These are phyloP conservation scores for Psilopsiagon aurifrons DNA, from an alignment of 2,113 vertebrate species.

Conservation along the genomic window DNA sequence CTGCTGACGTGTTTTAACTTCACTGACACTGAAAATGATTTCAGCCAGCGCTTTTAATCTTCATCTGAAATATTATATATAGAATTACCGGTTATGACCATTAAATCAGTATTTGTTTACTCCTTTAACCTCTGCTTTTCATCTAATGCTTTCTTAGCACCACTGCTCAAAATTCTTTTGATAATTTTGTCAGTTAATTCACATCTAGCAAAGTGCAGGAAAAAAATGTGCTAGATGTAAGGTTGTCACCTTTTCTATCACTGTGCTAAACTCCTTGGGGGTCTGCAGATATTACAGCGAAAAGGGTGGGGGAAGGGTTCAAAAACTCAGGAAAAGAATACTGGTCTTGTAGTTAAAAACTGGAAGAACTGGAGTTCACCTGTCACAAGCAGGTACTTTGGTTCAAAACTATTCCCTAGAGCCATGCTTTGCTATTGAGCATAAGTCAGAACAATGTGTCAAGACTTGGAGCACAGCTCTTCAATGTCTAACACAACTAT, in stretches of 20 bases:
- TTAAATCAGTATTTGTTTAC: slow-evolving; percentile 29
- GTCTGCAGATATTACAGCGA: slow-evolving; percentile 21
- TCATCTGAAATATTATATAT: slow-evolving; percentile 27
- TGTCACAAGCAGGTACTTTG: slow-evolving; percentile 73
- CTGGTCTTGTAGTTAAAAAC: slow-evolving; percentile 68
- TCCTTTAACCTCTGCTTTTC: not conserved
- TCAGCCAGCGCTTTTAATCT: slow-evolving; percentile 38
- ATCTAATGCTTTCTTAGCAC: not conserved
- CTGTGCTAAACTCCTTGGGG: not conserved
- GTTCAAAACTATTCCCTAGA: slow-evolving; percentile 65
- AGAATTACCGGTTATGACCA: not conserved
- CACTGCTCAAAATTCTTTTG: not conserved
- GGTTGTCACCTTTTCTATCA: slow-evolving; percentile 55
- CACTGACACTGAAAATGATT: slow-evolving; percentile 61
- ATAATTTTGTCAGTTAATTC: slow-evolving; percentile 54
- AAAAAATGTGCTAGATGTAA: slow-evolving; percentile 19
- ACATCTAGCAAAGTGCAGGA: slow-evolving; percentile 15
- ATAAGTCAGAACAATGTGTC: slow-evolving; percentile 68
- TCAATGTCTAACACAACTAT: slow-evolving; percentile 64
- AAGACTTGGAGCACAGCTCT: slow-evolving; percentile 59
- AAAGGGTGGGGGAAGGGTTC: not conserved
- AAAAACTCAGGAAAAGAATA: slow-evolving; percentile 60
- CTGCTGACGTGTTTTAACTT: slow-evolving; percentile 68
- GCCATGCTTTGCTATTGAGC: slow-evolving; percentile 51
- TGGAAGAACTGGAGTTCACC: slow-evolving; percentile 60